Conservation (phyloP, 2,797 vertebrate genomes). For the Eulemur mongoz region DNA sequence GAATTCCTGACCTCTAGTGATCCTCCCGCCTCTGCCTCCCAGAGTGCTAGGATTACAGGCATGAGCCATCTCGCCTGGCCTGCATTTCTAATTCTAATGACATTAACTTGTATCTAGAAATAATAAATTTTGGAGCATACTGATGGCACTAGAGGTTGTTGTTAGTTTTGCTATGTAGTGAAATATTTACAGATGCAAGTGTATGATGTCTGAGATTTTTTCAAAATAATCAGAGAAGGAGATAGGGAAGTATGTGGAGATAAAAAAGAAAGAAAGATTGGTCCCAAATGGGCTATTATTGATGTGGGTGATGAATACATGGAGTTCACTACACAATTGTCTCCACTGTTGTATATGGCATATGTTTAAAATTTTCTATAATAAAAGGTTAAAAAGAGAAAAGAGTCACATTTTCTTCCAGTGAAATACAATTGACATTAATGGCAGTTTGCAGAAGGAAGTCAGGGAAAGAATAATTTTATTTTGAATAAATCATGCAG, state of each 20-base stretch:
- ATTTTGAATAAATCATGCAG: background rate
- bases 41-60: too few species aligned
- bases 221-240: background rate
- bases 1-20: too few species aligned
- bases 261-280: background rate
- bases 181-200: background rate
- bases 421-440: background rate
- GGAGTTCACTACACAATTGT: background rate
- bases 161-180: background rate
- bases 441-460: background rate
- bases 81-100: too few species aligned
- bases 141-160: background rate
- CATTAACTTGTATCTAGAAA: background rate
- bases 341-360: background rate
- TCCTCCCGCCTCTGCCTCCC: too few species aligned
- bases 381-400: background rate
- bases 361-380: background rate
- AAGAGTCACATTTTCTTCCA: background rate
- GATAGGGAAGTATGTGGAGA: background rate
- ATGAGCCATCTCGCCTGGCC: too few species aligned
- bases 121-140: background rate
- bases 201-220: background rate
- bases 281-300: background rate
- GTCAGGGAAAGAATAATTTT: background rate
- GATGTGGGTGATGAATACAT: background rate